Conservation (phyloP, 2,797 vertebrate species). For the Sebastes umbrosus region DNA sequence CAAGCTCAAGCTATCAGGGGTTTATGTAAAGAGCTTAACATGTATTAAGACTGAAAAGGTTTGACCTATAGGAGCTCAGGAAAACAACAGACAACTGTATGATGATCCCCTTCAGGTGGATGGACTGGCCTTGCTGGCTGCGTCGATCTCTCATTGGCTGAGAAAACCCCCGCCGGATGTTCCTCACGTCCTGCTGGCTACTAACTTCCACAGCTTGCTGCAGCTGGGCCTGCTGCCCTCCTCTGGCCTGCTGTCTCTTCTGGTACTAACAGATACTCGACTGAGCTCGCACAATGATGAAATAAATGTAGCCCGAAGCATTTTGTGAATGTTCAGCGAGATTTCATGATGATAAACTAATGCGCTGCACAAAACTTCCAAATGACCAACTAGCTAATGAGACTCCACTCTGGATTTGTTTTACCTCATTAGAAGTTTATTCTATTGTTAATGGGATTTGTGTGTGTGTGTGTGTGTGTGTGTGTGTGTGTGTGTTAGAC, state of each 20-base stretch:
- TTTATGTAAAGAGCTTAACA: slow-evolving; percentile 30
- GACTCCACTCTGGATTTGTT: neutral
- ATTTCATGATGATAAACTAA: slow-evolving; percentile 9
- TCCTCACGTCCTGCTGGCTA: slow-evolving; percentile 91
- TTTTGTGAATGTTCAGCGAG: neutral
- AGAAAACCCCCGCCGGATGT: slow-evolving; percentile 78
- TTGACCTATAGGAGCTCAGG: neutral
- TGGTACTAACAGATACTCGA: slow-evolving; percentile 73
- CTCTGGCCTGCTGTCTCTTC: slow-evolving; percentile 85
- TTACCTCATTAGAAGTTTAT: slow-evolving; percentile 7
- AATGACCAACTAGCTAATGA: slow-evolving; percentile 11
- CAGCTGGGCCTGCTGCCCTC: slow-evolving; percentile 89
- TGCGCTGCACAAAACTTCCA: slow-evolving; percentile 7
- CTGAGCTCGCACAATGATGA: slow-evolving; percentile 5
- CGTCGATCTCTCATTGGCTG: slow-evolving; percentile 91
- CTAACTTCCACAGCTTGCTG: slow-evolving; percentile 95
- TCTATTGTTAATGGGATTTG: slow-evolving; percentile 2
- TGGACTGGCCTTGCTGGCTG: slow-evolving; percentile 91
- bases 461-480: slow-evolving; percentile 39
- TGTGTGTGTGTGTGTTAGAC: slow-evolving; percentile 78
- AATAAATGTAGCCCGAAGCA: neutral
- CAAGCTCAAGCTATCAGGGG: neutral
- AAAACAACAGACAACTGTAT: neutral
- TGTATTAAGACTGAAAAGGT: neutral
- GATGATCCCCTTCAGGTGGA: slow-evolving; percentile 82